A percentile compares a stretch with the other conserved stretches of the same genome.
phyloP scores from a whole-genome alignment of 2,888 invertebrate species.

The Sesia apiformis region DNA sequence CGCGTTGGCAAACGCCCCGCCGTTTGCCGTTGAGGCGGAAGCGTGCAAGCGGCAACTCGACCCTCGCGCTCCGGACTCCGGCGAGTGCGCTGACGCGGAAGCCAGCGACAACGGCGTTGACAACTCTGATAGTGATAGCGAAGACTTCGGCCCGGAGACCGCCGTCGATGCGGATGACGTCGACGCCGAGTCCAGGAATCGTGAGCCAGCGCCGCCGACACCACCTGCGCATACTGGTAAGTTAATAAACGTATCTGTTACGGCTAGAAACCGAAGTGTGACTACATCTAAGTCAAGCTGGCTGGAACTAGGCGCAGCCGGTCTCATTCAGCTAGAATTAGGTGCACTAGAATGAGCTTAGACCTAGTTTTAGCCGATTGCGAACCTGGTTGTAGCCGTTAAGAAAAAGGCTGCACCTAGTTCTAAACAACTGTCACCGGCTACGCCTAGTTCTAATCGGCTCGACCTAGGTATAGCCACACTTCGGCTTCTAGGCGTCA shows the following conservation, averaged over 20 bases:
- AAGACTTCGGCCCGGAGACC: conserved; percentile 84
- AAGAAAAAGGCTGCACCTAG: too few species aligned
- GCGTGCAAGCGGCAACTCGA: conserved; percentile 39
- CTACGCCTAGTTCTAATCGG: too few species aligned
- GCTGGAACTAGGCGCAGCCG: too few species aligned
- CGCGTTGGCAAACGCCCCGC: conserved; percentile 63
- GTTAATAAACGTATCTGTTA: conserved; percentile 9
- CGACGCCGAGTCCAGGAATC: conserved; percentile 22
- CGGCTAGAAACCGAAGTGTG: too few species aligned
- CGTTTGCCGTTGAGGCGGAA: conserved; percentile 59
- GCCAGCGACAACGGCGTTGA: conserved; percentile 50
- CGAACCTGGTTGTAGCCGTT: too few species aligned
- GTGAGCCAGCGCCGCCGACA: conserved; percentile 69
- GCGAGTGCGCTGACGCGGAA: conserved; percentile 16
- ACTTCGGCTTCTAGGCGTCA: too few species aligned
- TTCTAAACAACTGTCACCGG: too few species aligned
- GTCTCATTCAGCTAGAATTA: too few species aligned
- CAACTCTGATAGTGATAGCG: conserved; percentile 73
- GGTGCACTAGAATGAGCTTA: too few species aligned
- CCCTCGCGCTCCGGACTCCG: conserved; percentile 26
- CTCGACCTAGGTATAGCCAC: too few species aligned
- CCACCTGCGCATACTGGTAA: conserved; percentile 75
- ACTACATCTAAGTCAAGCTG: too few species aligned
- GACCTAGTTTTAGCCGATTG: too few species aligned
- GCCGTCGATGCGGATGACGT: conserved; percentile 81